Evolutionary conservation across 2,797 vertebrate genomes (phyloP).

Genomic region (Neosilurus hyrtlii): DNA sequence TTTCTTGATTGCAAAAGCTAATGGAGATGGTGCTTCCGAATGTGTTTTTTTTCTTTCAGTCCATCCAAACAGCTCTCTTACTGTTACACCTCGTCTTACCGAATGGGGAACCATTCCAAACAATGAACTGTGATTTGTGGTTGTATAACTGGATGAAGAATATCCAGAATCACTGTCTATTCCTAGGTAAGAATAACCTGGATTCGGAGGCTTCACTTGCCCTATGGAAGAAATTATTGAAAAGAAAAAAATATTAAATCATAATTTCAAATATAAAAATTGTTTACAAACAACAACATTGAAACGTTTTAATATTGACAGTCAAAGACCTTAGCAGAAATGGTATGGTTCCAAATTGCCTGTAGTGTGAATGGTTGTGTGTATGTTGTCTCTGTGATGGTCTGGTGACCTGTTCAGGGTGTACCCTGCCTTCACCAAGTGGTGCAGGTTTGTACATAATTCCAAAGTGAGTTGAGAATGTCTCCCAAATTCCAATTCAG

Average conservation of each 20-base stretch:
- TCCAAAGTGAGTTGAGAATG: no score
- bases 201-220: background rate
- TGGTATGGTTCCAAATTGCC: no score
- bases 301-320: background rate
- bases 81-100: slow-evolving; percentile 54
- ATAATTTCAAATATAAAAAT: background rate
- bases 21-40: slow-evolving; percentile 31
- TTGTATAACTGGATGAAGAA: slow-evolving; percentile 29
- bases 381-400: no score
- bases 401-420: no score
- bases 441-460: no score
- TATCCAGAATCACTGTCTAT: slow-evolving; percentile 31
- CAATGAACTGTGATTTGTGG: slow-evolving; percentile 61
- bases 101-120: slow-evolving; percentile 63
- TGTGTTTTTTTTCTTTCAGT: slow-evolving; percentile 50
- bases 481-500: no score
- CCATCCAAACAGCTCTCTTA: slow-evolving; percentile 58
- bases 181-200: slow-evolving; percentile 18
- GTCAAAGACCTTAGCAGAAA: background rate
- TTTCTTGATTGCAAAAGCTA: slow-evolving; percentile 31
- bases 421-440: no score
- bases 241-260: background rate
- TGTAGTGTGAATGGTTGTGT: no score
- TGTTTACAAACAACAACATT: background rate
- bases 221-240: slow-evolving; percentile 58